Conservation (phyloP, 53 echinoderm and acorn worm genomes). For the Mesocentrotus franciscanus region DNA sequence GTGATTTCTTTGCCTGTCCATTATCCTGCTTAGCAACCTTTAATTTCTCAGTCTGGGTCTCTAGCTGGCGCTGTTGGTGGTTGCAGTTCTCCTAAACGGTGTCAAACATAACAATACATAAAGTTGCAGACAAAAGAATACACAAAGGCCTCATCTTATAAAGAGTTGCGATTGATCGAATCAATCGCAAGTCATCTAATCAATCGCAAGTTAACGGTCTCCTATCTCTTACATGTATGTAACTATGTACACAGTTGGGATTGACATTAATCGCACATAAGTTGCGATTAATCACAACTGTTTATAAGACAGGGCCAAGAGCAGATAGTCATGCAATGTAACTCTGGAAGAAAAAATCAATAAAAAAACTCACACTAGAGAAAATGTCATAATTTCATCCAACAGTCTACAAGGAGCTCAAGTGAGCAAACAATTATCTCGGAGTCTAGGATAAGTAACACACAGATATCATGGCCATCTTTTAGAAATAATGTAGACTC, state of each 20-base stretch:
- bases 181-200: too few relatives aligned
- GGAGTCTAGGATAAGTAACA: too few relatives aligned
- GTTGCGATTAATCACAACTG: too few relatives aligned
- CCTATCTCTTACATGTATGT: not conserved
- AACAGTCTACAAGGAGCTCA: too few relatives aligned
- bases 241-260: not conserved
- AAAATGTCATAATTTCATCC: too few relatives aligned
- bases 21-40: conserved; percentile 74
- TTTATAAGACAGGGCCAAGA: not conserved
- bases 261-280: too few relatives aligned
- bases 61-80: conserved; percentile 83
- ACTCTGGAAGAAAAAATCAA: too few relatives aligned
- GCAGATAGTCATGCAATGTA: not conserved
- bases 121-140: not conserved
- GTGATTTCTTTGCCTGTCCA: conserved; percentile 27
- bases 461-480: not conserved
- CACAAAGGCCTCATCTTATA: too few relatives aligned
- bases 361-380: too few relatives aligned
- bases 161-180: too few relatives aligned
- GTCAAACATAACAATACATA: not conserved
- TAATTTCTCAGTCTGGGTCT: conserved; percentile 73
- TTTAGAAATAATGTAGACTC: not conserved
- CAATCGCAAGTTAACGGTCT: not conserved
- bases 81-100: conserved; percentile 77
- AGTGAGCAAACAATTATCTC: too few relatives aligned